Evolutionary conservation across 2,888 invertebrate genomes (phyloP), one percentile per base, ranked within the genome.

Genomic region (Halictus quadricinctus): DNA sequence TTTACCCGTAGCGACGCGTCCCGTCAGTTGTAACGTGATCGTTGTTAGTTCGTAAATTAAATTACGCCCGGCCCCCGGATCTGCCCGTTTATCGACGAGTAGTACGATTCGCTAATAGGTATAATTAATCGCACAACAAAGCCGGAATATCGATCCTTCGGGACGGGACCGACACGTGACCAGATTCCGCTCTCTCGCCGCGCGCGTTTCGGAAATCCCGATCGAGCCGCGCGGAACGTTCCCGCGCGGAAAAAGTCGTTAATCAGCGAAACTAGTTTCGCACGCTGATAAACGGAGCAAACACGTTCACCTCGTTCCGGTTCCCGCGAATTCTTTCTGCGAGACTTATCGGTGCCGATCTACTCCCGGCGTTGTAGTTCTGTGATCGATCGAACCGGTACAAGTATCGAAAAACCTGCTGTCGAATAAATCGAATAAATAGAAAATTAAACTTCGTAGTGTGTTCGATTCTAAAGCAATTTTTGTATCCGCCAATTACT

Each of bases 41-140:
- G 84, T 82, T 81, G 86, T 72, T 81, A 72, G 80, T 76, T 85
- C 84, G 84, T 87, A 87, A 88, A 89, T 89, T 89, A 88, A 89
- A 89, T 89, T 89, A 89, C 85, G 82, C 76, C 81, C 70, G 29
- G 70, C 64, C 58, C 72, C 76, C 36, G 36, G 48, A 46, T n/a
- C 60, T 36, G 36, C 60, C 75, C 85, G 87, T 88, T 88, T 88
- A 89, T 89, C 80, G 88, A 84, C 85, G 79, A 72, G 70, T 83
- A 79, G 76, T 83, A 79, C 84, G 84, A 89, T 75, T 89, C 84
- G 84, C 88, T 89, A 89, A 89, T 87, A 84, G 85, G 81, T 84
- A 83, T 87, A 89, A 89, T 89, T 89, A 89, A 89, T 89, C 88
- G 88, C 82, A 82, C 89, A 89, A 89, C 89, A 88, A 88, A 89